Conservation (phyloP, 1,140 invertebrate genomes). For the Cataglyphis hispanica region DNA sequence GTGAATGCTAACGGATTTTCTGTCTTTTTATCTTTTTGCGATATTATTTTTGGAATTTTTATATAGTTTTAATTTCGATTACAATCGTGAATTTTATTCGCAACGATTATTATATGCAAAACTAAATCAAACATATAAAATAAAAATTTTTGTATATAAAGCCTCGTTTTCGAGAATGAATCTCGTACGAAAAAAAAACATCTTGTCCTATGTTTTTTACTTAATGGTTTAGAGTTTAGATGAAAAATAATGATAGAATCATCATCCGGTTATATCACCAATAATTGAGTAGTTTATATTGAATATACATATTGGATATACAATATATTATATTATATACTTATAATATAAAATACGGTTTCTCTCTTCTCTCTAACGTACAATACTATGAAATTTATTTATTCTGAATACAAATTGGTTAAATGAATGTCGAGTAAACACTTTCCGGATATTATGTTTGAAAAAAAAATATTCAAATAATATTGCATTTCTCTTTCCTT, state of each 20-base stretch:
- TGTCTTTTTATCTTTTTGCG: background rate
- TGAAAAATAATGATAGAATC: background rate
- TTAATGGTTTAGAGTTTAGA: too few relatives aligned
- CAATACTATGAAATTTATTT: conserved; percentile 3
- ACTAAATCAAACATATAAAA: background rate
- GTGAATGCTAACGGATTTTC: background rate
- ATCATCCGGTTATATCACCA: too few relatives aligned
- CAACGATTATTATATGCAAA: background rate
- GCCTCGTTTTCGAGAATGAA: background rate
- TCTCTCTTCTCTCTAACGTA: background rate
- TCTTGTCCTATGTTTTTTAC: background rate
- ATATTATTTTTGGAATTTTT: background rate
- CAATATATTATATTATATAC: background rate
- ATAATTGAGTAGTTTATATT: background rate
- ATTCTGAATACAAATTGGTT: background rate
- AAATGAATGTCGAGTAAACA: background rate
- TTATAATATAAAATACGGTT: background rate
- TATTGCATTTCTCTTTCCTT: background rate
- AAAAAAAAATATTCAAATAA: background rate
- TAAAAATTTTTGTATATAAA: background rate
- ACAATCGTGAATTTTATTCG: background rate
- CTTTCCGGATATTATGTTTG: background rate
- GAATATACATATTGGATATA: too few relatives aligned
- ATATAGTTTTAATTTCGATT: background rate
- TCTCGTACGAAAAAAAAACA: background rate